These are phyloP conservation scores for Syngnathus typhle DNA, from an alignment of 2,113 vertebrate genomes.

Conservation along the genomic window DNA sequence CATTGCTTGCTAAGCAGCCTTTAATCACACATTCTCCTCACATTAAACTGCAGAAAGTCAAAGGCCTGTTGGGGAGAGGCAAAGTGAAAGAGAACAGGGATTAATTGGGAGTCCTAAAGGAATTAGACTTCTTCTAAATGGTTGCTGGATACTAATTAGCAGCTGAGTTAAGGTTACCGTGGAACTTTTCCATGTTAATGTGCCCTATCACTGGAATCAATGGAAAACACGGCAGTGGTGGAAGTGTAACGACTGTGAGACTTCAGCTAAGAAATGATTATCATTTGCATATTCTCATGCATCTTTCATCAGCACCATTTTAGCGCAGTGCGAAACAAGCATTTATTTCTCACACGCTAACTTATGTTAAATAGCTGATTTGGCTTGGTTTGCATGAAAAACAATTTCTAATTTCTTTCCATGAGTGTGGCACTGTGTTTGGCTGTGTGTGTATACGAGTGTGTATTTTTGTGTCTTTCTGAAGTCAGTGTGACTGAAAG, in stretches of 20 bases:
- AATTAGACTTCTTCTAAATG: conserved; percentile 24
- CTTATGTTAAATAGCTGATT: conserved; percentile 67
- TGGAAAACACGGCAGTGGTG: background rate
- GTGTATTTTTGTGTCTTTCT: background rate
- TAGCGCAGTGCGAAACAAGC: conserved; percentile 44
- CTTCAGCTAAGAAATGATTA: conserved; percentile 31
- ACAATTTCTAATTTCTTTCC: conserved; percentile 40
- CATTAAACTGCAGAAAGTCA: conserved; percentile 34
- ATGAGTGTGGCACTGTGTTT: conserved; percentile 32
- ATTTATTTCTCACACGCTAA: conserved; percentile 65
- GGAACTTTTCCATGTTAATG: conserved; percentile 26
- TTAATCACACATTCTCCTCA: conserved; percentile 7
- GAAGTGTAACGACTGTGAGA: conserved; percentile 16
- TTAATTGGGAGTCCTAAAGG: conserved; percentile 22
- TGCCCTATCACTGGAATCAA: background rate
- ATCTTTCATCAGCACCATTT: conserved; percentile 63
- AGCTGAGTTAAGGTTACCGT: conserved; percentile 24
- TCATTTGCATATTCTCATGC: conserved; percentile 59
- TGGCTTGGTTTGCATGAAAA: conserved; percentile 53
- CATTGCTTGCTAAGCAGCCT: background rate
- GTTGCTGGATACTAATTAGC: conserved; percentile 47
- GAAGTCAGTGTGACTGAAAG: conserved; percentile 22
- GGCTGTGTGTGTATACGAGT: background rate
- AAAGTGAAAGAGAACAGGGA: conserved; percentile 21
- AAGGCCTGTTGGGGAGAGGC: conserved; percentile 23